phyloP scores from a whole-genome alignment of 2,113 vertebrate species.

The Malurus elegans region DNA sequence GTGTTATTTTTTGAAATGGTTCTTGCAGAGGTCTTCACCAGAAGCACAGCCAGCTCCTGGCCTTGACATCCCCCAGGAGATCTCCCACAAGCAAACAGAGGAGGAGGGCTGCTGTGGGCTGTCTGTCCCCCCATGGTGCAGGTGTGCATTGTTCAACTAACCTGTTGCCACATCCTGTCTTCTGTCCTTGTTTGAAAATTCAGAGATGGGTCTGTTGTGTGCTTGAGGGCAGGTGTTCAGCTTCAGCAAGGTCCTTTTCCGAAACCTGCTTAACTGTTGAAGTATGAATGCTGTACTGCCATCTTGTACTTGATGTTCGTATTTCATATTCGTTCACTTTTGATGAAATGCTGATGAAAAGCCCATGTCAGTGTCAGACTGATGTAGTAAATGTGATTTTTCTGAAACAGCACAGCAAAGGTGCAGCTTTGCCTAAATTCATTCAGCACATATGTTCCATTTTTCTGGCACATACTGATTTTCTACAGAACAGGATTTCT shows the following conservation, averaged over 20 bases:
- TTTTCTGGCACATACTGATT: background rate
- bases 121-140: background rate
- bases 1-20: background rate
- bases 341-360: background rate
- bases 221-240: background rate
- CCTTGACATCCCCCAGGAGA: background rate
- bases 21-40: background rate
- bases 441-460: background rate
- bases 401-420: background rate
- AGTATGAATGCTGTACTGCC: background rate
- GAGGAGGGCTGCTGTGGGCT: background rate
- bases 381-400: background rate
- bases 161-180: background rate
- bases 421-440: background rate
- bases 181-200: background rate
- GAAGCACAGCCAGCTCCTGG: background rate
- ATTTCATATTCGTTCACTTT: background rate
- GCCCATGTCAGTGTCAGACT: background rate
- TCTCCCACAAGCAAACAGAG: background rate
- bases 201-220: fast-evolving
- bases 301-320: background rate
- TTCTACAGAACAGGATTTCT: background rate
- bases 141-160: background rate
- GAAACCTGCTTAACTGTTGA: background rate
- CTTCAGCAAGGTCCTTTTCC: background rate